Evolutionary conservation across 2,797 vertebrate genomes (phyloP).

Genomic region (Eremophila alpestris): DNA sequence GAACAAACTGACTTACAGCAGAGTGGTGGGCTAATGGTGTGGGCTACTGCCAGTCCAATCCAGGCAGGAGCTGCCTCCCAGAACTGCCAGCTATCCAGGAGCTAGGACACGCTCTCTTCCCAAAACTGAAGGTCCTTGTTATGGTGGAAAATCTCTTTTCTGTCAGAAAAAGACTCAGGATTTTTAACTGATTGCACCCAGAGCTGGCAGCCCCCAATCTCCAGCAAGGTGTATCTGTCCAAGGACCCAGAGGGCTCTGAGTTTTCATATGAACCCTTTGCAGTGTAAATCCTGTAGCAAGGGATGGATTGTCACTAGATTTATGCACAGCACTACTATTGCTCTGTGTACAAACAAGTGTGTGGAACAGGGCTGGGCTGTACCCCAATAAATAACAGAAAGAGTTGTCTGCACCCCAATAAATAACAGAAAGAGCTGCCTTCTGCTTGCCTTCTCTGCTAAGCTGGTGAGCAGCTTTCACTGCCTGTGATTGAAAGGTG

Average conservation of each 20-base stretch:
- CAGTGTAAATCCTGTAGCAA: not conserved
- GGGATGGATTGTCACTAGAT: not conserved
- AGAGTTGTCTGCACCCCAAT: not conserved
- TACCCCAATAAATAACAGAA: not conserved
- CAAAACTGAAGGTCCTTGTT: not conserved
- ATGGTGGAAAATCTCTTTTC: not conserved
- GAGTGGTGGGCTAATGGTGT: not conserved
- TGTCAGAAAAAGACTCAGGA: not conserved
- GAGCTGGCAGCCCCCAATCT: not conserved
- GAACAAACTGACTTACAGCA: not conserved
- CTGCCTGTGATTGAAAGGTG: not conserved
- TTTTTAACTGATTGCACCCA: not conserved
- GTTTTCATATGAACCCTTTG: not conserved
- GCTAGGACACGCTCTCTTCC: not conserved
- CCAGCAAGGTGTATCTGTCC: not conserved
- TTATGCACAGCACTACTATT: not conserved
- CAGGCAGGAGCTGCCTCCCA: not conserved
- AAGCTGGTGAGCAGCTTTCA: not conserved
- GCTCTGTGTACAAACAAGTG: not conserved
- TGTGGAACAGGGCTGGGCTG: not conserved
- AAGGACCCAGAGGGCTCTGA: not conserved
- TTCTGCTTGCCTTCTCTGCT: not conserved
- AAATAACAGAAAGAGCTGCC: not conserved
- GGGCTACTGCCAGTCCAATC: not conserved
- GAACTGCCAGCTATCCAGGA: not conserved